phyloP scores from a whole-genome alignment of 1,140 invertebrate genomes.

The Lutraria rhynchaena region DNA sequence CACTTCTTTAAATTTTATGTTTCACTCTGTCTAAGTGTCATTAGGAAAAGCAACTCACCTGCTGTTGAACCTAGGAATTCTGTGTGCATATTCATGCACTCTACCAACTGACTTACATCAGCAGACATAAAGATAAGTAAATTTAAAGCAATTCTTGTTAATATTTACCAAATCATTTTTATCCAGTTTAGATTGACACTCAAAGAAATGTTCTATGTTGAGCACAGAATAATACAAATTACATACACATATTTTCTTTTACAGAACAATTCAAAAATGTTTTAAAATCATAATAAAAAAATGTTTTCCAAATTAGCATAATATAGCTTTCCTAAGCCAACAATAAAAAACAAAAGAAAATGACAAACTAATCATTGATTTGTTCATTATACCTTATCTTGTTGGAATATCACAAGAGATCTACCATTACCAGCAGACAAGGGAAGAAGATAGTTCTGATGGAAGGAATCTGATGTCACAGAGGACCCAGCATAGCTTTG shows the following conservation, averaged over 20 bases:
- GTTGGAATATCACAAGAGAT: constrained; percentile 38
- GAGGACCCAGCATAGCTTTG: constrained; percentile 38
- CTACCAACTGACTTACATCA: too few relatives aligned
- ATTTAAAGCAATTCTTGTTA: too few relatives aligned
- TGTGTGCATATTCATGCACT: too few relatives aligned
- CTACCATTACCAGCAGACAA: constrained; percentile 19
- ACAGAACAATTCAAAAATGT: background rate
- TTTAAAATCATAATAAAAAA: background rate
- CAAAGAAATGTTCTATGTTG: background rate
- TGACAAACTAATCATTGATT: background rate
- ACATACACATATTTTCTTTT: background rate
- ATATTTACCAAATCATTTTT: too few relatives aligned
- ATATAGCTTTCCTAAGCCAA: background rate
- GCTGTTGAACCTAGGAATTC: too few relatives aligned
- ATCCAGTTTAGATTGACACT: too few relatives aligned
- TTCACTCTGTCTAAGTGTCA: too few relatives aligned
- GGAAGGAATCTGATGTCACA: constrained; percentile 29
- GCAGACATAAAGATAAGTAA: too few relatives aligned
- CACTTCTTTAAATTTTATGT: too few relatives aligned
- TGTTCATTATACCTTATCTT: constrained; percentile 57
- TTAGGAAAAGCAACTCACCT: too few relatives aligned
- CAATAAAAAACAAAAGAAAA: background rate
- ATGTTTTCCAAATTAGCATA: background rate
- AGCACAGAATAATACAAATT: background rate
- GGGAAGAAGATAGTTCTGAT: constrained; percentile 38